A percentile compares a stretch with the other conserved stretches of the same genome.
These are phyloP conservation scores for Aporrectodea caliginosa DNA, from an alignment of 1,140 invertebrate species.

Conservation along the genomic window DNA sequence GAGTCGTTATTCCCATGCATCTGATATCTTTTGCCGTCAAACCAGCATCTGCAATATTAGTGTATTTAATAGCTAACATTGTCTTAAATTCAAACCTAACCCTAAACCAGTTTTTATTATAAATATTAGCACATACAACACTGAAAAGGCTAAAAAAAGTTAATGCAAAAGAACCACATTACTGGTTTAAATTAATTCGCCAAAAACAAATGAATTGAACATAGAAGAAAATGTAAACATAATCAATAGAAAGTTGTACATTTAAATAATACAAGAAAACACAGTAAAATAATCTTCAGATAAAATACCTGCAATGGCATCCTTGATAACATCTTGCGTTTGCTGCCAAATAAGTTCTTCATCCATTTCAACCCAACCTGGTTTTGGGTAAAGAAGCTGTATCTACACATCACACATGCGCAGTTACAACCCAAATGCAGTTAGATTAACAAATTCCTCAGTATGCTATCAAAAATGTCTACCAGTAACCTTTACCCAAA, in stretches of 20 bases:
- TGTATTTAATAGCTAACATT: too few species aligned
- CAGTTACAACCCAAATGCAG: too few species aligned
- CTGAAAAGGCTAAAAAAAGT: background rate
- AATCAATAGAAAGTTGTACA: background rate
- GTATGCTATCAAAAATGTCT: too few species aligned
- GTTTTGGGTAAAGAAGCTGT: conserved; percentile 69
- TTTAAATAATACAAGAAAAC: background rate
- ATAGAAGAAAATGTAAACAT: conserved; percentile 5
- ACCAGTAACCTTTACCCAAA: too few species aligned
- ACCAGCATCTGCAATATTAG: conserved; percentile 38
- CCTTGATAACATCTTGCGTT: conserved; percentile 66
- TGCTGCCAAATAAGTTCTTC: conserved; percentile 77
- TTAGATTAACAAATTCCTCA: too few species aligned
- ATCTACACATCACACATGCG: too few species aligned
- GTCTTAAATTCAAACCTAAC: too few species aligned
- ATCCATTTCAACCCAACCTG: conserved; percentile 80
- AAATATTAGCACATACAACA: background rate
- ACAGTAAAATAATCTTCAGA: background rate
- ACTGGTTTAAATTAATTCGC: background rate
- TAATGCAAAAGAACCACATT: background rate
- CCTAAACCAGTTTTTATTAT: too few species aligned
- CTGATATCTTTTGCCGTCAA: conserved; percentile 60
- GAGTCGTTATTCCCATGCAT: conserved; percentile 80
- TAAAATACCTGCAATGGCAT: conserved; percentile 65
- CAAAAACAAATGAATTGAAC: conserved; percentile 42